Conservation (phyloP, 2,113 vertebrate species). For the Cavia porcellus region DNA sequence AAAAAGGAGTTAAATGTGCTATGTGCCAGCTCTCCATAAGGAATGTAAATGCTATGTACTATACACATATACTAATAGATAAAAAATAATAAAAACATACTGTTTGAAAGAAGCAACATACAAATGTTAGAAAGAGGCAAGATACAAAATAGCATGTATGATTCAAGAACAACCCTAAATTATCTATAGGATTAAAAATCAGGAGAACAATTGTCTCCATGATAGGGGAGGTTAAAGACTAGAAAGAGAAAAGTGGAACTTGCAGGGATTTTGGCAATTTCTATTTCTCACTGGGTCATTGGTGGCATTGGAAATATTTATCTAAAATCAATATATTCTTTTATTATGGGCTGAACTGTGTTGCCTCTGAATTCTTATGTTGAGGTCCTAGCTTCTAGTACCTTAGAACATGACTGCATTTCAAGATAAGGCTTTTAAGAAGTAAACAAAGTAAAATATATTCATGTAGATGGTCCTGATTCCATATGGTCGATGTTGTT, state of each 20-base stretch:
- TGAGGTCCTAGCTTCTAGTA: not conserved
- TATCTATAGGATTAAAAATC: not conserved
- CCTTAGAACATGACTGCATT: not conserved
- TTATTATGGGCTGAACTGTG: not conserved
- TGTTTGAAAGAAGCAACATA: not conserved
- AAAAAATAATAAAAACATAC: not conserved
- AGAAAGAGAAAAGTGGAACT: not conserved
- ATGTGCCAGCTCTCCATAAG: not conserved
- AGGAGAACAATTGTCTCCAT: not conserved
- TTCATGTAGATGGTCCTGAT: not conserved
- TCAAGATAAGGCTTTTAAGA: not conserved
- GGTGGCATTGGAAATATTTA: not conserved
- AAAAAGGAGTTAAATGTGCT: not conserved
- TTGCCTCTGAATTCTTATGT: not conserved
- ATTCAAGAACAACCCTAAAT: not conserved
- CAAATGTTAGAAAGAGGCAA: not conserved
- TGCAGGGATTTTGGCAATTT: not conserved
- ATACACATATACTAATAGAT: not conserved
- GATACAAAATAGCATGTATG: not conserved
- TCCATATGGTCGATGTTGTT: not conserved
- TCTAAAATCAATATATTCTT: not conserved
- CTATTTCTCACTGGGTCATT: not conserved
- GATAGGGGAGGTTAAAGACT: not conserved
- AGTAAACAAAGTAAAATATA: not conserved
- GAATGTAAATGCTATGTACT: not conserved